phyloP scores from a whole-genome alignment of 2,888 invertebrate species.

The Allygus modestus region DNA sequence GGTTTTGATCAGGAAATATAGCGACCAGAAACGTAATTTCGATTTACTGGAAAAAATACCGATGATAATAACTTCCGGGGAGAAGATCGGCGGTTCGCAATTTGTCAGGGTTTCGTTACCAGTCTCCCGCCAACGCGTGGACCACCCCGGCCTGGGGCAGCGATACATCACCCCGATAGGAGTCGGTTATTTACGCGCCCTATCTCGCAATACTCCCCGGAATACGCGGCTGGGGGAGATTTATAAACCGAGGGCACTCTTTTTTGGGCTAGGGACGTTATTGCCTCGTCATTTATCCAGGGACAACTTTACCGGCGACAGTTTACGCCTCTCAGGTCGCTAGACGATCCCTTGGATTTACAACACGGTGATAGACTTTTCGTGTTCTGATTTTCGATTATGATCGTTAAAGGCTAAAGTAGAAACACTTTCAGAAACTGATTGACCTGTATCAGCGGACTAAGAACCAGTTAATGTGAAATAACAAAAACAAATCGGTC shows the following conservation, averaged over 20 bases:
- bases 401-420: not conserved
- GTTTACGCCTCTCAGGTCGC: not conserved
- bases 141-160: not conserved
- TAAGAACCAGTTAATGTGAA: not conserved
- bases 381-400: not conserved
- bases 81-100: constrained; percentile 36
- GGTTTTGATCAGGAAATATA: constrained; percentile 44
- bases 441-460: not conserved
- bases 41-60: constrained; percentile 24
- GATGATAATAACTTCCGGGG: constrained; percentile 31
- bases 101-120: constrained; percentile 55
- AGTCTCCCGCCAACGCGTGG: not conserved
- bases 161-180: constrained; percentile 33
- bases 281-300: constrained; percentile 37
- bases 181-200: constrained; percentile 47
- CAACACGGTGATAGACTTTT: not conserved
- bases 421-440: not conserved
- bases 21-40: constrained; percentile 34
- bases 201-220: constrained; percentile 48
- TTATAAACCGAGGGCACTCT: constrained; percentile 36
- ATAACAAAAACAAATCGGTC: not conserved
- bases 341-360: not conserved
- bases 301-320: constrained; percentile 4
- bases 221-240: constrained; percentile 42
- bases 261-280: constrained; percentile 2